These are phyloP conservation scores for Pungitius pungitius DNA, from an alignment of 2,113 vertebrate genomes.

Conservation along the genomic window DNA sequence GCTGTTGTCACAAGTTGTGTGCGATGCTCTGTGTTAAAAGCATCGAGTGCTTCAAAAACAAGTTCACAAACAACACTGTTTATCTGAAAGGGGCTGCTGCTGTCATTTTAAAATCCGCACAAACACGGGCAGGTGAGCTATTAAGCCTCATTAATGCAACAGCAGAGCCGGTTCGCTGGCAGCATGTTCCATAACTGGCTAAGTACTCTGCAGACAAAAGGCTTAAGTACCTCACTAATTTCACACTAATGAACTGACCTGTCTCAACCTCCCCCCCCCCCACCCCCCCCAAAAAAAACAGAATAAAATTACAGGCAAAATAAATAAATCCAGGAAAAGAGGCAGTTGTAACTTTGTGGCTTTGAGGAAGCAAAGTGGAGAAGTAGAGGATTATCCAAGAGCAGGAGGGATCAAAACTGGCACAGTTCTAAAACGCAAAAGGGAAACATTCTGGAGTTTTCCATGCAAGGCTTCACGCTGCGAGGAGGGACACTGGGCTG, in stretches of 20 bases:
- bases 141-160: conserved; percentile 62
- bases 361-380: conserved; percentile 24
- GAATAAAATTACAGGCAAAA: conserved; percentile 59
- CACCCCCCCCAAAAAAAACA: conserved; percentile 53
- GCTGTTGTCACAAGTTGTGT: conserved; percentile 1
- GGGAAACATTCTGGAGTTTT: conserved; percentile 6
- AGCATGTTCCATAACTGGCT: conserved; percentile 59
- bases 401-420: neutral
- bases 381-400: conserved; percentile 32
- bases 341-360: conserved; percentile 20
- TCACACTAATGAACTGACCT: conserved; percentile 71
- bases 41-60: conserved; percentile 14
- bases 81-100: conserved; percentile 19
- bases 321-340: conserved; percentile 60
- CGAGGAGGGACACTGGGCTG: neutral
- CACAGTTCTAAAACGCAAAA: conserved; percentile 3
- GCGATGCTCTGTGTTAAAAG: conserved; percentile 6
- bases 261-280: conserved; percentile 59
- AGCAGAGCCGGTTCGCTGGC: conserved; percentile 34
- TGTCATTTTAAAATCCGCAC: conserved; percentile 40
- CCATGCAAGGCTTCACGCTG: neutral
- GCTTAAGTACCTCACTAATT: conserved; percentile 66
- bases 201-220: conserved; percentile 59
- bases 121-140: conserved; percentile 52
- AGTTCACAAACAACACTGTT: conserved; percentile 24